Evolutionary conservation across 1,140 invertebrate species (phyloP).

Genomic region (Drosophila seguyi): DNA sequence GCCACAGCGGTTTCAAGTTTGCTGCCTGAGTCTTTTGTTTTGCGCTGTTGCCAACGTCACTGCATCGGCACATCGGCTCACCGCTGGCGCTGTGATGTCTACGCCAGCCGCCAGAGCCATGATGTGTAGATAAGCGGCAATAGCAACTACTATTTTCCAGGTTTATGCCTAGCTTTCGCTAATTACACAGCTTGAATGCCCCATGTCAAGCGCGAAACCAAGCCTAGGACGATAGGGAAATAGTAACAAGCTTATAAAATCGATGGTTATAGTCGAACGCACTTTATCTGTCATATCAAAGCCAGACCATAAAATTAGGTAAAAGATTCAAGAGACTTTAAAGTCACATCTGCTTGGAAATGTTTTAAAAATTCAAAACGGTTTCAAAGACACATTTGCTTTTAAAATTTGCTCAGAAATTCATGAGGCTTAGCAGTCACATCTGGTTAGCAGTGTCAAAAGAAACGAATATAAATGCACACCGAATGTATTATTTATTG

Average conservation of each 20-base stretch:
- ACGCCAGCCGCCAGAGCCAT: constrained; percentile 27
- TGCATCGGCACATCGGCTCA: background rate
- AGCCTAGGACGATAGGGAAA: background rate
- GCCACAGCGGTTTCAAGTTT: constrained; percentile 71
- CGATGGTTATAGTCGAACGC: constrained; percentile 2
- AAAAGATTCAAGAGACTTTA: constrained; percentile 5
- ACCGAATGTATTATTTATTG: background rate
- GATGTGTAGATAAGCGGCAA: constrained; percentile 36
- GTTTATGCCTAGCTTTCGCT: constrained; percentile 32
- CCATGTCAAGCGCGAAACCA: background rate
- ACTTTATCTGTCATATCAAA: constrained; percentile 3
- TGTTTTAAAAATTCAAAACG: constrained; percentile 8
- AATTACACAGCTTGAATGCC: constrained; percentile 17
- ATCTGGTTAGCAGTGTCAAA: constrained; percentile 9
- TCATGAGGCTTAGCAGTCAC: constrained; percentile 1
- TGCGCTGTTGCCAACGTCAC: constrained; percentile 67
- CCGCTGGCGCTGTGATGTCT: constrained; percentile 74
- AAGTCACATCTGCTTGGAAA: constrained; percentile 1
- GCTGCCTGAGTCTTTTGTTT: constrained; percentile 76
- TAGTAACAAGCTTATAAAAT: constrained; percentile 3
- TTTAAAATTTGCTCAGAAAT: background rate
- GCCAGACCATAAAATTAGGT: background rate
- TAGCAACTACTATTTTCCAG: constrained; percentile 37
- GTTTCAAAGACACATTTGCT: constrained; percentile 4
- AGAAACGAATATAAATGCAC: background rate